Evolutionary conservation across 2,888 invertebrate species (phyloP), one percentile per base, ranked within the genome.

Genomic region (Portevinia maculata): DNA sequence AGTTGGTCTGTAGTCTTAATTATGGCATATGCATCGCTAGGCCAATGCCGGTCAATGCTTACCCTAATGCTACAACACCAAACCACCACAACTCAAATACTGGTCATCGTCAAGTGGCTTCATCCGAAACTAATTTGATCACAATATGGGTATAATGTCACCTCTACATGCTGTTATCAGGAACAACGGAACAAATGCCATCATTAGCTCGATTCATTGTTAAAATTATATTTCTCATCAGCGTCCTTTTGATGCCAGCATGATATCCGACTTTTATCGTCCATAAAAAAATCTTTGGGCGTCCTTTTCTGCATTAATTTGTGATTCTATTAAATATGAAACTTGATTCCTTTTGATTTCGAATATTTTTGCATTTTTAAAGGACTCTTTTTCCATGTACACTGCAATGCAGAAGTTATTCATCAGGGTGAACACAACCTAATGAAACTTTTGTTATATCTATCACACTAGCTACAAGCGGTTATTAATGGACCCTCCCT

Each of bases 311-410:
- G 21, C 15, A 24, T 19, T 11, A 21, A 24, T 53, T 53, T 37
- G 3, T 37, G 17, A 50, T 34, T 37, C 1, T 15, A 39, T 65
- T 34, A 8, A n/a, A n/a, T 2, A 21, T 30, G 65, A 65, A 65
- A 53, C 21, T 13, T 39, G 39, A 65, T 53, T 9, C 24, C 6
- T 41, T 19, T 37, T 48, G 67, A 57, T 48, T 57, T 17, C 34
- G 34, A 55, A 55, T 69, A 48, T 30, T 5, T 6, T 28, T 28
- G 13, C 37, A 11, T 41, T 44, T 32, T 21, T 9, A 30, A 19
- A 5, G 2, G 32, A 19, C 3, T 13, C 24, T 24, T 3, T 21
- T 11, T 15, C 24, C 34, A 6, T 21, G 7, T 21, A 9, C 7
- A n/a, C 30, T 4, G n/a, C 19, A 11, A 44, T 44, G 17, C 11